Evolutionary conservation across 2,888 invertebrate species (phyloP), one percentile per base, ranked within the genome.

Genomic region (Lasioglossum figueresi): DNA sequence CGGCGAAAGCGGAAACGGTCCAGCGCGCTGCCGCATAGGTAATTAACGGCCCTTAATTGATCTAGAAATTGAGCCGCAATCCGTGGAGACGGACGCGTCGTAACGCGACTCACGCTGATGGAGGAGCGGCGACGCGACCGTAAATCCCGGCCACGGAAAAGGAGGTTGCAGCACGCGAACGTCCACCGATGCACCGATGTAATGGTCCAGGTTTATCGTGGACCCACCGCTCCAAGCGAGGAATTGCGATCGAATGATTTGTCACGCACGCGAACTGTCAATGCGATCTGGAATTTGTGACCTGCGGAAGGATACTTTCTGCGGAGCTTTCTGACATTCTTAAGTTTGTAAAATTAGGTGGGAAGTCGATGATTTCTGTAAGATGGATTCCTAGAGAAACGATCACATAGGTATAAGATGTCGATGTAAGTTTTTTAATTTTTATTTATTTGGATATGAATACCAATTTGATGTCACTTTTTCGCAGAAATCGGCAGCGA

Each of bases 11-110:
- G 52, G 84, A 75, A 34, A 45, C 43, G 31, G 19, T 19, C n/a
- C 37, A 3, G 52, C 31, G 63, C 45, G 52, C 76, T 70, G 71
- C 75, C n/a, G 78, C 77, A 66, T 70, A 31, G 63, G 81, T 72
- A 85, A 85, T 85, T 85, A 85, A 80, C 70, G 76, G 76, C 43
- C 45, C 80, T 74, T 79, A 79, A 82, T 86, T 79, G 76, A 59
- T 86, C 78, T 78, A 52, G 81, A 78, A 78, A 73, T 37, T 34
- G 71, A 70, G 43, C 43, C n/a, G 40, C 34, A 23, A 40, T 45
- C 72, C 12, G 31, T 0, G 31, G 31, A 19, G 52, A 27, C 19
- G 48, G 34, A 73, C 48, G 48, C 45, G 45, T 45, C 16, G 45
- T 45, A 19, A 34, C 70, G 52, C 40, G 70, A 34, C 70, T 37